These are phyloP conservation scores for Macrochelys suwanniensis DNA, from an alignment of 2,797 vertebrate species.

Conservation along the genomic window DNA sequence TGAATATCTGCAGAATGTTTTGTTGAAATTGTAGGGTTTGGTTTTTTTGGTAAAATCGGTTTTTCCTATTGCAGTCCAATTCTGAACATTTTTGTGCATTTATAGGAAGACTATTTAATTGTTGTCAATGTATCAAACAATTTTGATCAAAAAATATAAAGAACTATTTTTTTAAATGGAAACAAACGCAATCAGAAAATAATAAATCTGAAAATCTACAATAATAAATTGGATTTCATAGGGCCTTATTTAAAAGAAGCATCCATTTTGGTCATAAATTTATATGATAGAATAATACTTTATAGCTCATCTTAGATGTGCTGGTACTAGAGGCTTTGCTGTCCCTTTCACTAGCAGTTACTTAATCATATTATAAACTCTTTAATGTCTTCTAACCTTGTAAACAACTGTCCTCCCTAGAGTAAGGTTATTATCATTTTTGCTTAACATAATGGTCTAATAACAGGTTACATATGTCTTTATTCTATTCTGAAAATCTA, in stretches of 20 bases:
- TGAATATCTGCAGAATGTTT: too few species aligned
- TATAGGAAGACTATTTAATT: too few species aligned
- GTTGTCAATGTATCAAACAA: too few species aligned
- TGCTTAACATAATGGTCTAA: not conserved
- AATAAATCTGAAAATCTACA: too few species aligned
- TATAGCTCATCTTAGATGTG: not conserved
- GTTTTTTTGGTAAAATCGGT: too few species aligned
- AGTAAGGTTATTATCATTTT: not conserved
- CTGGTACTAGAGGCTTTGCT: not conserved
- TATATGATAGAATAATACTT: not conserved
- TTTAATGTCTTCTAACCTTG: not conserved
- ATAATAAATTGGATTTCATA: too few species aligned
- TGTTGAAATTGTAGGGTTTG: too few species aligned
- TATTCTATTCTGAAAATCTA: not conserved
- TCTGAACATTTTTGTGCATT: too few species aligned
- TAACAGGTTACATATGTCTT: not conserved
- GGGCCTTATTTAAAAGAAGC: not conserved
- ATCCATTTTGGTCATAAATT: not conserved
- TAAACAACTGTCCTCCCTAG: not conserved
- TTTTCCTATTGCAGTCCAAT: too few species aligned
- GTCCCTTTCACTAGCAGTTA: not conserved
- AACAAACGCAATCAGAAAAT: too few species aligned
- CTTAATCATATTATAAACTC: not conserved
- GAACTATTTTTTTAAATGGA: too few species aligned
- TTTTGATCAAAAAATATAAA: too few species aligned